These are phyloP conservation scores for Petromus typicus DNA, from an alignment of 2,113 vertebrate genomes.

Conservation along the genomic window DNA sequence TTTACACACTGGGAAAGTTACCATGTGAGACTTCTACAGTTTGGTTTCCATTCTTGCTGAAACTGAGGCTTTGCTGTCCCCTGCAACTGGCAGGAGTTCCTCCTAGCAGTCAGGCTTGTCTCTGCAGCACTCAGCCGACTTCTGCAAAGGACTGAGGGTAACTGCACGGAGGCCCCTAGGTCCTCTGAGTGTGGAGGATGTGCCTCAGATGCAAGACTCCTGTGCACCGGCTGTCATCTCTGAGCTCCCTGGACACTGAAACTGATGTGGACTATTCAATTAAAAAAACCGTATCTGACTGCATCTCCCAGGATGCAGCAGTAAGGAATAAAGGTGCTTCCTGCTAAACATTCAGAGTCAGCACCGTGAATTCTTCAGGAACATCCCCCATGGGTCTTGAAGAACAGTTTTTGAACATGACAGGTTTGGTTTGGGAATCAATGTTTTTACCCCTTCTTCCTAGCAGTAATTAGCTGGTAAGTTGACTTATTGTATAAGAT, in stretches of 20 bases:
- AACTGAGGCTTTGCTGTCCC: background rate
- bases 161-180: background rate
- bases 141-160: background rate
- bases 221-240: background rate
- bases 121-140: background rate
- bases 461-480: background rate
- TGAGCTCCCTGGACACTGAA: background rate
- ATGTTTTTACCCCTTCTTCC: background rate
- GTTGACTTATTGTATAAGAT: slow-evolving; percentile 31
- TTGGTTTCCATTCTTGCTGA: slow-evolving; percentile 28
- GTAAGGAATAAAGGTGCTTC: background rate
- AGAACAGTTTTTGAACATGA: background rate
- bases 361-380: slow-evolving; percentile 55
- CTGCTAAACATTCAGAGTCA: slow-evolving; percentile 8
- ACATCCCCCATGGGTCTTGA: slow-evolving; percentile 10
- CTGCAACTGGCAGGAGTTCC: background rate
- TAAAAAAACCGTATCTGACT: background rate
- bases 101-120: background rate
- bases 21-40: background rate
- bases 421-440: slow-evolving; percentile 4
- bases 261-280: slow-evolving; percentile 22
- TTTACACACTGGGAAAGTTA: background rate
- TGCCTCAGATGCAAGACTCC: background rate
- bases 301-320: background rate
- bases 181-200: background rate